Evolutionary conservation across 1,140 invertebrate genomes (phyloP).

Genomic region (Listronotus oregonensis): DNA sequence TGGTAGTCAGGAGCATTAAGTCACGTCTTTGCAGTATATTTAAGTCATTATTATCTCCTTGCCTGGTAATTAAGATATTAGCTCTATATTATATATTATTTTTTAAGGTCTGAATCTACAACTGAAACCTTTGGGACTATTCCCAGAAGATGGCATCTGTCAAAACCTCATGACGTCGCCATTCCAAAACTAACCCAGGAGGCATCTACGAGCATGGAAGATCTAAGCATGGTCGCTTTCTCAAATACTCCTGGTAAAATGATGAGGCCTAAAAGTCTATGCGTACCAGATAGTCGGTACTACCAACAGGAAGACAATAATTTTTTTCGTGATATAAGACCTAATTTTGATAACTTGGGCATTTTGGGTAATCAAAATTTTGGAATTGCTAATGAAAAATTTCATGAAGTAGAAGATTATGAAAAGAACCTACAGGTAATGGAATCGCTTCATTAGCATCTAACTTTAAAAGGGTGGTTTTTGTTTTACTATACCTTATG

Average conservation of each 20-base stretch:
- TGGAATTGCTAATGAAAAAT: no score
- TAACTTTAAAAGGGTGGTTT: no score
- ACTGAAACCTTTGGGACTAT: slow-evolving; percentile 38
- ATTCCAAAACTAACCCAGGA: slow-evolving; percentile 52
- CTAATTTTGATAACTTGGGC: slow-evolving; percentile 11
- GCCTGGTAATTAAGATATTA: no score
- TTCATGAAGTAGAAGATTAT: background rate
- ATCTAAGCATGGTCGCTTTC: slow-evolving; percentile 56
- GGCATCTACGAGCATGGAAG: slow-evolving; percentile 58
- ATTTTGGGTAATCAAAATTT: slow-evolving; percentile 11
- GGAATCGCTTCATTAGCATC: no score
- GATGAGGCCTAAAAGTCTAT: slow-evolving; percentile 56
- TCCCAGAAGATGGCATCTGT: slow-evolving; percentile 47
- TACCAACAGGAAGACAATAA: slow-evolving; percentile 20
- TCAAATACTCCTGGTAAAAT: slow-evolving; percentile 53
- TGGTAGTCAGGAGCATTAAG: no score
- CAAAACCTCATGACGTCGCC: slow-evolving; percentile 9
- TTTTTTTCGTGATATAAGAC: slow-evolving; percentile 13
- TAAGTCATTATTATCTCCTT: no score
- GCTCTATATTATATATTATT: no score
- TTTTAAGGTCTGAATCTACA: slow-evolving; percentile 33
- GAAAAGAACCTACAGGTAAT: background rate
- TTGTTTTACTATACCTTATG: no score
- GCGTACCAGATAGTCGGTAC: slow-evolving; percentile 43
- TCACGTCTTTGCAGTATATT: no score